Conservation (phyloP, 2,888 invertebrate species). For the Antheraea assamensis region DNA sequence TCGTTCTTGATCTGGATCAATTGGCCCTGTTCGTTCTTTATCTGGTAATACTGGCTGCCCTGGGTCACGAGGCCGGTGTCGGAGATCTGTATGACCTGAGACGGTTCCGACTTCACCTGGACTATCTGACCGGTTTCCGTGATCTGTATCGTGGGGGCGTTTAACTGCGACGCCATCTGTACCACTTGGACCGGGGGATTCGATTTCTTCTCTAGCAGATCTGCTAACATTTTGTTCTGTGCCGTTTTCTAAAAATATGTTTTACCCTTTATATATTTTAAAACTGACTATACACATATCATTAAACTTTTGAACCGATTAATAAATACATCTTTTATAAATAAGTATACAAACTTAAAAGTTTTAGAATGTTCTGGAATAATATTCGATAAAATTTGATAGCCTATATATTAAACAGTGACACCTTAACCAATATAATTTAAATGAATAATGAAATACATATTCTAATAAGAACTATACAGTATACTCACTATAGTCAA, state of each 20-base stretch:
- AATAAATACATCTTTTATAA: too few relatives aligned
- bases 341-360: too few relatives aligned
- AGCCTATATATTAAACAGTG: too few relatives aligned
- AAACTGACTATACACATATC: too few relatives aligned
- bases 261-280: too few relatives aligned
- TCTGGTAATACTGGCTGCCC: constrained; percentile 65
- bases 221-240: constrained; percentile 90
- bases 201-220: constrained; percentile 90
- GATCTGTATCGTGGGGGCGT: constrained; percentile 75
- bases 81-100: constrained; percentile 64
- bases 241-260: constrained; percentile 62
- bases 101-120: constrained; percentile 66
- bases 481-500: constrained; percentile 66
- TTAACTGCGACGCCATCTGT: constrained; percentile 71
- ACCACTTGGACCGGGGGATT: constrained; percentile 79
- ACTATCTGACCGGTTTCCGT: constrained; percentile 77
- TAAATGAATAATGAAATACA: too few relatives aligned
- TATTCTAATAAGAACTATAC: neutral
- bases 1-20: constrained; percentile 72
- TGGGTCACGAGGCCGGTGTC: constrained; percentile 52
- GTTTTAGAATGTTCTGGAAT: too few relatives aligned
- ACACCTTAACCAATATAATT: too few relatives aligned
- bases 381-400: too few relatives aligned
- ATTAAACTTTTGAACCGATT: too few relatives aligned
- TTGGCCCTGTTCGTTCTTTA: constrained; percentile 75